These are phyloP conservation scores for Elegia similella DNA, from an alignment of 2,888 invertebrate genomes.

Conservation along the genomic window DNA sequence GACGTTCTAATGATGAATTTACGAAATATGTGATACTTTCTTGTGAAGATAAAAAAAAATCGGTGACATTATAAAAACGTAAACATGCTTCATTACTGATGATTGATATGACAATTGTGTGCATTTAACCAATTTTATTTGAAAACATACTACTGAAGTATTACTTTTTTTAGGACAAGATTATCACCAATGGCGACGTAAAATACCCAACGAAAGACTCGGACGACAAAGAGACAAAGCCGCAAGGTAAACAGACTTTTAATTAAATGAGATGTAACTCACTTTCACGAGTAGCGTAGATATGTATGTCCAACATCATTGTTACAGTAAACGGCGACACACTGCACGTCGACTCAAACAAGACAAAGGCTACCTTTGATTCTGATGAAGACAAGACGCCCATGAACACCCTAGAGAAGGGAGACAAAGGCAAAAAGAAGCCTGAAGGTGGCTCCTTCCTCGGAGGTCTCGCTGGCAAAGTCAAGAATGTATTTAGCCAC, in stretches of 20 bases:
- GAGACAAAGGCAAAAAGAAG: slow-evolving; percentile 77
- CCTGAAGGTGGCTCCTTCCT: slow-evolving; percentile 60
- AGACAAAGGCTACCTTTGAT: slow-evolving; percentile 78
- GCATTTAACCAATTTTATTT: too few species aligned
- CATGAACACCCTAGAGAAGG: slow-evolving; percentile 77
- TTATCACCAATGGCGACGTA: slow-evolving; percentile 67
- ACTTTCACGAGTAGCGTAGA: neutral
- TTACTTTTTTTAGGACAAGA: slow-evolving; percentile 50
- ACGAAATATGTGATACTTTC: too few species aligned
- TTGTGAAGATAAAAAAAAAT: too few species aligned
- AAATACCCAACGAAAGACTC: slow-evolving; percentile 56
- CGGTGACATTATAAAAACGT: too few species aligned
- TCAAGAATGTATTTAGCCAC: slow-evolving; percentile 65
- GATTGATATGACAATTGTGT: too few species aligned
- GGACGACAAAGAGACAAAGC: slow-evolving; percentile 51
- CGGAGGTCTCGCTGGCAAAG: slow-evolving; percentile 68
- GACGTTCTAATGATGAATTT: neutral
- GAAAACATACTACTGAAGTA: neutral
- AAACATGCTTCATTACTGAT: too few species aligned
- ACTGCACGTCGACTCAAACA: slow-evolving; percentile 74
- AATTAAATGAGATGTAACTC: neutral
- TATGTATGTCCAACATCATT: slow-evolving; percentile 5
- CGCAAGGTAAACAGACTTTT: slow-evolving; percentile 48
- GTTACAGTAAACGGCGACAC: slow-evolving; percentile 70
- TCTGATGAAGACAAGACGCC: slow-evolving; percentile 80